Percentiles rank a stretch among this genome's conserved stretches.
Evolutionary conservation across 2,113 vertebrate species (phyloP).

Genomic region (Sebastes fasciatus): DNA sequence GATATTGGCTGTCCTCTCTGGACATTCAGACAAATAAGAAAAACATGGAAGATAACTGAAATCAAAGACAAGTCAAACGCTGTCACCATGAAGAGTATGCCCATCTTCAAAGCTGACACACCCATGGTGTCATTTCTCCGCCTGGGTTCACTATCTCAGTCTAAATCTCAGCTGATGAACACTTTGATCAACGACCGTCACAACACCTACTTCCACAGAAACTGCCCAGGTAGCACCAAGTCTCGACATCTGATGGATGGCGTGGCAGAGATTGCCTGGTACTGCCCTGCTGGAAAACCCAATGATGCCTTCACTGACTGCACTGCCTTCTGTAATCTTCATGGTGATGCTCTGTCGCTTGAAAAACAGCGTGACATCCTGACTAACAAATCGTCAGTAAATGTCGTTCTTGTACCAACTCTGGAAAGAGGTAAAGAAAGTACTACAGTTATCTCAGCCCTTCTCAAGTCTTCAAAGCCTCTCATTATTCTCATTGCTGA

Average conservation of each 20-base stretch:
- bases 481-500: constrained; percentile 76
- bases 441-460: constrained; percentile 24
- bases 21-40: too few species aligned
- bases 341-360: constrained; percentile 13
- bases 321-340: neutral
- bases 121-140: constrained; percentile 83
- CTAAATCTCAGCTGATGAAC: constrained; percentile 87
- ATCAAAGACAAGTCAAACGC: too few species aligned
- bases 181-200: constrained; percentile 75
- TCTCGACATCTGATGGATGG: constrained; percentile 82
- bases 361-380: constrained; percentile 73
- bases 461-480: constrained; percentile 65
- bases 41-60: too few species aligned
- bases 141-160: constrained; percentile 79
- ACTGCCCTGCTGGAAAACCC: constrained; percentile 77
- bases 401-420: constrained; percentile 71
- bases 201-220: constrained; percentile 80
- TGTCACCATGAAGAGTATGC: constrained; percentile 27
- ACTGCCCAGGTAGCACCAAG: constrained; percentile 80
- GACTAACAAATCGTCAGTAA: constrained; percentile 73
- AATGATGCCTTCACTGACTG: constrained; percentile 77
- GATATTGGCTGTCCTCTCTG: too few species aligned
- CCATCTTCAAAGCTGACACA: constrained; percentile 71
- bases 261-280: constrained; percentile 87
- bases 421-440: constrained; percentile 42